Conservation (phyloP, 2,888 invertebrate genomes). For the Rotaria socialis region DNA sequence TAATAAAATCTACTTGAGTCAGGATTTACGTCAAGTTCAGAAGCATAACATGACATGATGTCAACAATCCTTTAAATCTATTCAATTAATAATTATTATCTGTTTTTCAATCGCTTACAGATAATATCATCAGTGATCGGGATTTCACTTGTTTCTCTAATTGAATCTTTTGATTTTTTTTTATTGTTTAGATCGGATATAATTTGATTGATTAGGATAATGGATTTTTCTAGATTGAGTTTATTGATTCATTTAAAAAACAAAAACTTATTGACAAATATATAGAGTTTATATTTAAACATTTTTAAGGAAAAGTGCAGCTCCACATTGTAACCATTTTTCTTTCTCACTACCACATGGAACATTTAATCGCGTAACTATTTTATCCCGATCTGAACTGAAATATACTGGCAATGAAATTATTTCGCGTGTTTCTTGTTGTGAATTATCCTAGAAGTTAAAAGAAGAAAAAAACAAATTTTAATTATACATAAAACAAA, state of each 20-base stretch:
- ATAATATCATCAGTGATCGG: too few relatives aligned
- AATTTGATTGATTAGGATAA: neutral
- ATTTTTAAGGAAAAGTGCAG: conserved; percentile 42
- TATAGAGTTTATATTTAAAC: neutral
- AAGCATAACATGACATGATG: too few relatives aligned
- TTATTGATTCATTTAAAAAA: too few relatives aligned
- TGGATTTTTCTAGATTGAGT: too few relatives aligned
- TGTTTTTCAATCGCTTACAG: too few relatives aligned
- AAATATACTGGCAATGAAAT: conserved; percentile 64
- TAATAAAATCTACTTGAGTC: too few relatives aligned
- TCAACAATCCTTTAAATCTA: too few relatives aligned
- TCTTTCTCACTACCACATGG: conserved; percentile 59
- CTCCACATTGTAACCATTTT: conserved; percentile 46
- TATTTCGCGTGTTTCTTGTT: conserved; percentile 56
- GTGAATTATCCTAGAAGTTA: conserved; percentile 47
- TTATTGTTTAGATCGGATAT: neutral
- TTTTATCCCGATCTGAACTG: conserved; percentile 62
- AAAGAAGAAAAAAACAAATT: neutral
- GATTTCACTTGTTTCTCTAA: neutral
- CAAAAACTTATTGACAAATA: neutral
- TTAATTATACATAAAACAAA: neutral
- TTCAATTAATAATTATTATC: too few relatives aligned
- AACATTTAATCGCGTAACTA: conserved; percentile 62
- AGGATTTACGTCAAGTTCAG: too few relatives aligned
- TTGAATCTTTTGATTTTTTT: too few relatives aligned